These are phyloP conservation scores for Philaethria dido DNA, from an alignment of 2,888 invertebrate genomes.

Conservation along the genomic window DNA sequence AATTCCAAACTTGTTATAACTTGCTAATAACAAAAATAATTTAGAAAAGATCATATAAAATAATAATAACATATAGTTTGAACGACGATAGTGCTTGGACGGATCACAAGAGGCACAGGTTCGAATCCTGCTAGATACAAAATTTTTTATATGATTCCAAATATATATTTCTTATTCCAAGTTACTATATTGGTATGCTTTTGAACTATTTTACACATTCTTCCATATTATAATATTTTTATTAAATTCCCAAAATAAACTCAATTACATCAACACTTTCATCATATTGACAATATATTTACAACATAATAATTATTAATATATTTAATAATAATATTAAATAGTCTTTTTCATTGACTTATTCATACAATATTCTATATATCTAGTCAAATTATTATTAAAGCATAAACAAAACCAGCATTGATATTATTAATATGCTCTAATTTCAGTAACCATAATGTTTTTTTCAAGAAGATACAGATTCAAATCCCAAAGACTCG, in stretches of 20 bases:
- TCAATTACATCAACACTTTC: neutral
- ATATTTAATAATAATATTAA: constrained; percentile 18
- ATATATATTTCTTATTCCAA: too few relatives aligned
- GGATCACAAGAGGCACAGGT: too few relatives aligned
- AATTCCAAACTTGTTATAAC: too few relatives aligned
- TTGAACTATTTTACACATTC: neutral
- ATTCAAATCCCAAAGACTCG: neutral
- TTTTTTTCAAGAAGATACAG: neutral
- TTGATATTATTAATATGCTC: neutral
- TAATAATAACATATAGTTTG: too few relatives aligned
- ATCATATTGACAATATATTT: neutral
- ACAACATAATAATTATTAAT: constrained; percentile 13
- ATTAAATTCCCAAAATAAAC: neutral
- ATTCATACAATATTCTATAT: constrained; percentile 4
- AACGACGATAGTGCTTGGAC: too few relatives aligned
- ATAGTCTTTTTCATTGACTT: constrained; percentile 14
- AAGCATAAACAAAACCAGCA: neutral
- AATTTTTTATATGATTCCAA: too few relatives aligned
- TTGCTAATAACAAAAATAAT: too few relatives aligned
- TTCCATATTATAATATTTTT: neutral
- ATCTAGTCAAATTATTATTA: neutral
- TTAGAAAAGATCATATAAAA: too few relatives aligned
- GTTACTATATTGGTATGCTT: too few relatives aligned
- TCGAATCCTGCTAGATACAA: too few relatives aligned
- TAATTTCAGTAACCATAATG: neutral